Percentiles rank a stretch among this genome's conserved stretches.
Evolutionary conservation across 2,113 vertebrate species (phyloP).

Genomic region (Gopherus flavomarginatus): DNA sequence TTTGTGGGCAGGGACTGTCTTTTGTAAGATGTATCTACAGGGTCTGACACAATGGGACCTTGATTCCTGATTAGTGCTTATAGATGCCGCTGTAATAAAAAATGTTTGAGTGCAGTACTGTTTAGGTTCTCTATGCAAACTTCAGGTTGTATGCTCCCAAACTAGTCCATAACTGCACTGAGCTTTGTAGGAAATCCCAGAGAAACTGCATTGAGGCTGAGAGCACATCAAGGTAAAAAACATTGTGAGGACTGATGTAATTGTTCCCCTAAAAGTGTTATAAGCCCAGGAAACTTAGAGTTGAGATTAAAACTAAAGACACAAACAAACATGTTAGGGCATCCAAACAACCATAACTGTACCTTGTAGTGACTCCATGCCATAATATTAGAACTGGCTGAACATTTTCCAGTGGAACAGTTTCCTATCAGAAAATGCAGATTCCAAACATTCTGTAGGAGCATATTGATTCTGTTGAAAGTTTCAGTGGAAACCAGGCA

Average conservation of each 20-base stretch:
- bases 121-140: not conserved
- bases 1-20: not conserved
- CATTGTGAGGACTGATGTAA: not conserved
- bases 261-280: not conserved
- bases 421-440: not conserved
- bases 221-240: not conserved
- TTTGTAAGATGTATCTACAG: not conserved
- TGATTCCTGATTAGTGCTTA: not conserved
- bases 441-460: not conserved
- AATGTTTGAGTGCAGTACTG: not conserved
- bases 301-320: not conserved
- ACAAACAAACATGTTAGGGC: not conserved
- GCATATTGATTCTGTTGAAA: not conserved
- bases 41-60: not conserved
- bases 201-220: not conserved
- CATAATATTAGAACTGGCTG: not conserved
- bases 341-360: not conserved
- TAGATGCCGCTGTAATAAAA: not conserved
- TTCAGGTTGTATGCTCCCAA: not conserved
- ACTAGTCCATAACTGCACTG: not conserved
- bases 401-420: not conserved
- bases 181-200: not conserved
- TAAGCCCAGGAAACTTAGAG: not conserved
- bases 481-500: fast-evolving
- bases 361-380: not conserved